Conservation (phyloP, 2,113 vertebrate species). For the Casuarius casuarius region DNA sequence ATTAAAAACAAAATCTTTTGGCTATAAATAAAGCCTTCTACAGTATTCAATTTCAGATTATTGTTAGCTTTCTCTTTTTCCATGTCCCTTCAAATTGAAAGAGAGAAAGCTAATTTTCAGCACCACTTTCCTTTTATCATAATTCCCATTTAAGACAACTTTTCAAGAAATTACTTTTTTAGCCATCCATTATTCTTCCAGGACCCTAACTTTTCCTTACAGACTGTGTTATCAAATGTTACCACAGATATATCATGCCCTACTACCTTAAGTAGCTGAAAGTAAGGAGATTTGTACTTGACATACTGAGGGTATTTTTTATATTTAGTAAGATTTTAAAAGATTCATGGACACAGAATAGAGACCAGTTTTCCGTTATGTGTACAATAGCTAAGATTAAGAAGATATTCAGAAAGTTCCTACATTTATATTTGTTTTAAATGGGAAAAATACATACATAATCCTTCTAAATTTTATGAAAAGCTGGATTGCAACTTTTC, state of each 20-base stretch:
- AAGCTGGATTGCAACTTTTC: not conserved
- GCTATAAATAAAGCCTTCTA: not conserved
- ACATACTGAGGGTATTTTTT: constrained; percentile 26
- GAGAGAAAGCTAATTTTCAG: not conserved
- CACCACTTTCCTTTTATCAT: not conserved
- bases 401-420: constrained; percentile 6
- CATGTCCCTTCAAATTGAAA: not conserved
- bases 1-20: not conserved
- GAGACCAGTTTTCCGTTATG: constrained; percentile 45
- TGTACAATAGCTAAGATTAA: constrained; percentile 20
- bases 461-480: constrained; percentile 36
- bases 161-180: not conserved
- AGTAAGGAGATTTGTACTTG: constrained; percentile 47
- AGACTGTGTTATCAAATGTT: not conserved
- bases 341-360: constrained; percentile 18
- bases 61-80: not conserved
- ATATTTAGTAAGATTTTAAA: constrained; percentile 18
- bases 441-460: not conserved
- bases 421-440: not conserved
- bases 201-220: constrained; percentile 19
- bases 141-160: not conserved
- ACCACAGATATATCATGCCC: not conserved
- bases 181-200: constrained; percentile 15
- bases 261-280: not conserved
- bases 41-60: not conserved